Percentiles rank a stretch among this genome's conserved stretches.
phyloP scores from a whole-genome alignment of 2,113 vertebrate species.

The Bubo scandiacus region DNA sequence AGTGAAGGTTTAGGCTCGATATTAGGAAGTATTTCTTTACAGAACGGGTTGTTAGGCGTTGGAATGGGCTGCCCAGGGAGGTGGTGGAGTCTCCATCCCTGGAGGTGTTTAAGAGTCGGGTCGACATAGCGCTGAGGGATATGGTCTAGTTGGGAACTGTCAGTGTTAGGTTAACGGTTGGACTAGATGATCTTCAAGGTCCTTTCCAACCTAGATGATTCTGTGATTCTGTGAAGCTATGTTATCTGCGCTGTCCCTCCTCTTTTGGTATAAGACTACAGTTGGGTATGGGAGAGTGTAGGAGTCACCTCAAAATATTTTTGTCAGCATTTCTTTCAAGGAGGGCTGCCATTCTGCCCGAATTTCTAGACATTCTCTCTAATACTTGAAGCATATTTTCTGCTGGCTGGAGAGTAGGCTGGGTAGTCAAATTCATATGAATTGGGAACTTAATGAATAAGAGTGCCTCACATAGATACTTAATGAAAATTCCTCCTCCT shows the following conservation, averaged over 20 bases:
- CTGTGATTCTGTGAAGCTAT: background rate
- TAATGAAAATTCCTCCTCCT: background rate
- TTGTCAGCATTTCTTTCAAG: background rate
- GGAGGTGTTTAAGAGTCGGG: too few relatives aligned
- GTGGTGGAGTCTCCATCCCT: too few relatives aligned
- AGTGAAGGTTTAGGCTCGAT: too few relatives aligned
- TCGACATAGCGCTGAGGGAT: too few relatives aligned
- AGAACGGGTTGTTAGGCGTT: too few relatives aligned
- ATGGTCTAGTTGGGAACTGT: too few relatives aligned
- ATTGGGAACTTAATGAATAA: background rate
- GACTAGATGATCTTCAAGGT: too few relatives aligned
- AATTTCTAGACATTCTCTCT: background rate
- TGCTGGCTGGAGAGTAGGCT: background rate
- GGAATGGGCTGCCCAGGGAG: too few relatives aligned
- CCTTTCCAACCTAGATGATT: too few relatives aligned
- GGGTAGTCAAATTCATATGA: background rate
- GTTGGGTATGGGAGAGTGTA: background rate
- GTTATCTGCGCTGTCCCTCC: background rate
- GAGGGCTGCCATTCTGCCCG: background rate
- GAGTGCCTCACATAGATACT: background rate
- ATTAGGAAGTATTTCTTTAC: too few relatives aligned
- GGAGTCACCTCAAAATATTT: background rate
- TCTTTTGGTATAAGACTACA: background rate
- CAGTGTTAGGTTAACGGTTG: too few relatives aligned
- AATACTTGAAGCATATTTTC: background rate